phyloP scores from a whole-genome alignment of 2,888 invertebrate species.

The Chouioia cunea region DNA sequence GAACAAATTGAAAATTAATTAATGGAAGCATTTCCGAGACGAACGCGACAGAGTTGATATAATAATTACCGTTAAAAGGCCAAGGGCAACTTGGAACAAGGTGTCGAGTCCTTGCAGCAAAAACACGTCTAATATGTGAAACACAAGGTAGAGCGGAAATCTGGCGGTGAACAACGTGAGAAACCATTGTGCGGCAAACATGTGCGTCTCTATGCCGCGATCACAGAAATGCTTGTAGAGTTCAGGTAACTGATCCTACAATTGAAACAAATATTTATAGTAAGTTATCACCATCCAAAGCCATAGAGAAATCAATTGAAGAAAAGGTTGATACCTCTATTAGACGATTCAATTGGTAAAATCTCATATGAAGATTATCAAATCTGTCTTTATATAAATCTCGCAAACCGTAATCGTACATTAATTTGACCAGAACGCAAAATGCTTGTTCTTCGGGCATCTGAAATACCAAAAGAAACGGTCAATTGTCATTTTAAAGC shows the following conservation, averaged over 20 bases:
- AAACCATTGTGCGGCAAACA: constrained; percentile 99
- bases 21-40: no score
- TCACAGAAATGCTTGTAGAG: constrained; percentile 85
- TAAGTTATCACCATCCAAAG: constrained; percentile 8
- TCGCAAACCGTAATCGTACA: constrained; percentile 95
- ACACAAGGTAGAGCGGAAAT: constrained; percentile 96
- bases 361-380: constrained; percentile 92
- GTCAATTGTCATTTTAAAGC: no score
- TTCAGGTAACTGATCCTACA: constrained; percentile 85
- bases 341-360: constrained; percentile 94
- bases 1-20: constrained; percentile 49
- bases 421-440: constrained; percentile 93
- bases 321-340: constrained; percentile 77
- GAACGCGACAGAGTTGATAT: background rate
- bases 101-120: constrained; percentile 94
- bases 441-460: constrained; percentile 99
- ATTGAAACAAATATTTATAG: constrained; percentile 19
- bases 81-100: constrained; percentile 95
- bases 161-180: constrained; percentile 99
- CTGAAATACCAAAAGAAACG: constrained; percentile 70
- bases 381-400: constrained; percentile 98
- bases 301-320: background rate
- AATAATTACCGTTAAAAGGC: constrained; percentile 83
- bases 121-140: constrained; percentile 97
- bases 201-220: constrained; percentile 92